Percentiles rank a stretch among this genome's conserved stretches.
Evolutionary conservation across 2,888 invertebrate species (phyloP).

Genomic region (Ichneumon xanthorius): DNA sequence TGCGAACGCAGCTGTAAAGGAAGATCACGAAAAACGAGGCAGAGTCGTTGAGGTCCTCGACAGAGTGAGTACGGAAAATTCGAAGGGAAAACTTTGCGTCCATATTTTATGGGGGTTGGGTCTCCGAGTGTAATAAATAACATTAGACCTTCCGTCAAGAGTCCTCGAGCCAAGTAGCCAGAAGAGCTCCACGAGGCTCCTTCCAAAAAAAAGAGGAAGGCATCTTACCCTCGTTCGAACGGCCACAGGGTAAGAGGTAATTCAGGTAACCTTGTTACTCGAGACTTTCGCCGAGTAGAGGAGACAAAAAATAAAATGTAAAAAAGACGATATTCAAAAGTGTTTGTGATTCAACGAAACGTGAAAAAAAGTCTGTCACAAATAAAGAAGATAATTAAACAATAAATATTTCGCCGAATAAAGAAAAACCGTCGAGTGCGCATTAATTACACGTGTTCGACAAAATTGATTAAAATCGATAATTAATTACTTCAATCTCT

Average conservation of each 20-base stretch:
- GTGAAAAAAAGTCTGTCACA: neutral
- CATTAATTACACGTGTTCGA: too few species aligned
- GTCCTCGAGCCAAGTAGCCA: slow-evolving; percentile 12
- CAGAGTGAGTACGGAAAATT: slow-evolving; percentile 29
- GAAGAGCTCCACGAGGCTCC: neutral
- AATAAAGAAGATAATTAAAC: neutral
- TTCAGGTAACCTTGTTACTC: slow-evolving; percentile 7
- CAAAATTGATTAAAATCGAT: too few species aligned
- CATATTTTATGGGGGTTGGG: slow-evolving; percentile 37
- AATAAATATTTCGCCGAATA: neutral
- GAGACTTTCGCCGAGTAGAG: neutral
- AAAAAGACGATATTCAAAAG: neutral
- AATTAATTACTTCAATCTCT: too few species aligned
- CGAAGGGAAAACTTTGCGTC: slow-evolving; percentile 9
- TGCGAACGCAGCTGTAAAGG: neutral
- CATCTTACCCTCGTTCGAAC: neutral
- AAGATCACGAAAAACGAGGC: slow-evolving; percentile 13
- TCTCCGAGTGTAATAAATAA: slow-evolving; percentile 43
- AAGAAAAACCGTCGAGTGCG: too few species aligned
- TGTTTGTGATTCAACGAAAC: neutral
- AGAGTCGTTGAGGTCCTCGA: slow-evolving; percentile 18
- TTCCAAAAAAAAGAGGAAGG: slow-evolving; percentile 6
- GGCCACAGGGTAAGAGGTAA: slow-evolving; percentile 2
- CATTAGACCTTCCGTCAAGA: slow-evolving; percentile 37
- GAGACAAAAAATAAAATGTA: neutral